A percentile compares a stretch with the other conserved stretches of the same genome.
phyloP scores from a whole-genome alignment of 2,113 vertebrate species.

The Heptranchias perlo region DNA sequence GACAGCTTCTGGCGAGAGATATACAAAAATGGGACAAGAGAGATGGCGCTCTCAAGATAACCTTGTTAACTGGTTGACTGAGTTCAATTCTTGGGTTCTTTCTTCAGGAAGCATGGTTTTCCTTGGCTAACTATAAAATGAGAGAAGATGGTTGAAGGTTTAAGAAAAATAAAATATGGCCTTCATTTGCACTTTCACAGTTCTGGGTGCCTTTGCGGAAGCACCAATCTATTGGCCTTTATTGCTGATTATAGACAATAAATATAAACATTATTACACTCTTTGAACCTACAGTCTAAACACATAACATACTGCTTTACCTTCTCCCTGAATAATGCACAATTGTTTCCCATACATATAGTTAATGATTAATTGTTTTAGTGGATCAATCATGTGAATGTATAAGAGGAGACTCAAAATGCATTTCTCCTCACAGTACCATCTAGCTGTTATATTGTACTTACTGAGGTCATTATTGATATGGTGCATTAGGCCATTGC shows the following conservation, averaged over 20 bases:
- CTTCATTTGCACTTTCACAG: background rate
- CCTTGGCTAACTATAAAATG: background rate
- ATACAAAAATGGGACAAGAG: background rate
- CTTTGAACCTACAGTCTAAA: background rate
- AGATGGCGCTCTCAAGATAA: conserved; percentile 30
- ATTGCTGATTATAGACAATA: no score
- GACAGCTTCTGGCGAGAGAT: background rate
- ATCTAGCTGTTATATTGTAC: no score
- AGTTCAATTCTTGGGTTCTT: conserved; percentile 10
- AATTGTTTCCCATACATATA: background rate
- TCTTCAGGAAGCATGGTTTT: background rate
- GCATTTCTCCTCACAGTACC: background rate
- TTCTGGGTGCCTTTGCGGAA: background rate
- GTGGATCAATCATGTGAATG: background rate
- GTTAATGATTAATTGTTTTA: background rate
- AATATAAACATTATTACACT: background rate
- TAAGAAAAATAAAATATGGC: background rate
- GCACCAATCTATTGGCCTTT: background rate
- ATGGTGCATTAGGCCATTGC: no score
- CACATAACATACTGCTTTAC: background rate
- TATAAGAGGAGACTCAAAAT: background rate
- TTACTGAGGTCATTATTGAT: no score
- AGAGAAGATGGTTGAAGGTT: background rate
- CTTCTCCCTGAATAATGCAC: background rate
- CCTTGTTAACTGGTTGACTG: conserved; percentile 33